Conservation (phyloP, 2,113 vertebrate species). For the Globicephala melas region DNA sequence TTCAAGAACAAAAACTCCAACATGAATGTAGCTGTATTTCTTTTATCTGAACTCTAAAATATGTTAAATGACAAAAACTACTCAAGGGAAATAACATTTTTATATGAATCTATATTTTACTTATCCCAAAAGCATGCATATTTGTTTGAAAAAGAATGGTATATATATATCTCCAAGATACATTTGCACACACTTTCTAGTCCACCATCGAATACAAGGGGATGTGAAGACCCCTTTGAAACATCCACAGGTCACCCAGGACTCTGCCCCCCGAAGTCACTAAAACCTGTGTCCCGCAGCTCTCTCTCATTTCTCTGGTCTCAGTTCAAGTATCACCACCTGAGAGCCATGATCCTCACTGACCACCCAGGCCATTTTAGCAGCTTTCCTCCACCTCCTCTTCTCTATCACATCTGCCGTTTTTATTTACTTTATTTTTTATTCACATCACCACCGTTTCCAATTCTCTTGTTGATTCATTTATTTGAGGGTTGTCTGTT, state of each 20-base stretch:
- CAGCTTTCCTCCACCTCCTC: neutral
- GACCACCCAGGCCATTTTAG: too few species aligned
- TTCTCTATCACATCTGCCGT: neutral
- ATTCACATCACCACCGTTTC: neutral
- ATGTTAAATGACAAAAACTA: neutral
- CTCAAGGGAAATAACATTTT: neutral
- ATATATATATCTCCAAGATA: neutral
- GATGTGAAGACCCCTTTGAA: neutral
- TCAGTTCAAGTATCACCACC: neutral
- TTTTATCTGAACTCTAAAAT: neutral
- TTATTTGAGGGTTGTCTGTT: neutral
- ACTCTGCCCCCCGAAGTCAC: too few species aligned
- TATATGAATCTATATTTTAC: neutral
- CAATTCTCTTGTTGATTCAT: neutral
- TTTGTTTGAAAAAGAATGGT: neutral
- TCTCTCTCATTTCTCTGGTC: neutral
- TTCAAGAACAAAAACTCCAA: neutral
- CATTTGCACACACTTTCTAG: neutral
- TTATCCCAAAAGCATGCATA: neutral
- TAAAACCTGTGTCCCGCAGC: neutral
- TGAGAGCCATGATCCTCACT: neutral
- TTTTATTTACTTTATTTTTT: neutral
- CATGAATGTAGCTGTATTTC: neutral
- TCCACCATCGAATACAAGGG: neutral
- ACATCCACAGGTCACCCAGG: neutral